Conservation (phyloP, 2,888 invertebrate genomes). For the Mythimna ferrago region DNA sequence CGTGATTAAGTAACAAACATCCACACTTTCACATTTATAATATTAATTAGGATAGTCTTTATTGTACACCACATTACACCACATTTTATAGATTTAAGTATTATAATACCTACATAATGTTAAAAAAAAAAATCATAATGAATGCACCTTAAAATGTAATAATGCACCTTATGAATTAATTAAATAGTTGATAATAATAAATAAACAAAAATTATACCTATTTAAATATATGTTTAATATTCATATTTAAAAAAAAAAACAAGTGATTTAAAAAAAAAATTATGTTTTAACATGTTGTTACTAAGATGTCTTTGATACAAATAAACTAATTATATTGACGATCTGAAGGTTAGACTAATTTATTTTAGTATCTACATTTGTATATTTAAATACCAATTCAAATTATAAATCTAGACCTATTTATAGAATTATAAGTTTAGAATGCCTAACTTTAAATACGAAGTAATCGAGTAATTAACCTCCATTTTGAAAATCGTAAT, state of each 20-base stretch:
- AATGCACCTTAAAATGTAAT: neutral
- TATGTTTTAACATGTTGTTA: neutral
- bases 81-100: too few species aligned
- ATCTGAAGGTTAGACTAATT: neutral
- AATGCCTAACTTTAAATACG: neutral
- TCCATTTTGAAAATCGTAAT: neutral
- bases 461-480: too few species aligned
- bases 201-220: too few species aligned
- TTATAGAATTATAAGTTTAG: conserved; percentile 3
- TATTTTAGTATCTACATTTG: neutral
- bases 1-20: too few species aligned
- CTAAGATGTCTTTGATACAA: neutral
- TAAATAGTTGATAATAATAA: neutral
- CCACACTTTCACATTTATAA: too few species aligned
- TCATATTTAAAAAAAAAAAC: too few species aligned
- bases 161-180: neutral
- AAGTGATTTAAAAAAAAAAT: too few species aligned
- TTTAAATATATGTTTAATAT: too few species aligned
- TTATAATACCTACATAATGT: too few species aligned
- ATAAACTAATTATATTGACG: neutral
- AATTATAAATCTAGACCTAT: neutral
- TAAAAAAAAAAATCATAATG: neutral
- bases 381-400: neutral
- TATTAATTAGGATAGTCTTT: too few species aligned
- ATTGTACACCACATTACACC: too few species aligned